Conservation (phyloP, 2,113 vertebrate species). For the Drymodes brunneopygia region DNA sequence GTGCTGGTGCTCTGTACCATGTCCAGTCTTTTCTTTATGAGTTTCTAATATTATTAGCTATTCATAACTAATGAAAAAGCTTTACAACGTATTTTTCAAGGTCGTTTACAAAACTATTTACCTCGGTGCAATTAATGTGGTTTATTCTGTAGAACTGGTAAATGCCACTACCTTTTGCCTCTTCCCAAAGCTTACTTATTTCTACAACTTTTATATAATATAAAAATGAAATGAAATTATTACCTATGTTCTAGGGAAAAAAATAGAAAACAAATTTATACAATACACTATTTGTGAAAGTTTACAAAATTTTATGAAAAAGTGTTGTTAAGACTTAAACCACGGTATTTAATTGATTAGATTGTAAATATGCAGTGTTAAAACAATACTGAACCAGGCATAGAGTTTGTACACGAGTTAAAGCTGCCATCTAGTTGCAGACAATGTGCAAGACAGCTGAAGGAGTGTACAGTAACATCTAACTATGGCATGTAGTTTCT, state of each 20-base stretch:
- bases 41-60: neutral
- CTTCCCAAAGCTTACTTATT: neutral
- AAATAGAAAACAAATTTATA: neutral
- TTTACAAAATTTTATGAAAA: neutral
- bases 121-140: neutral
- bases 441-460: neutral
- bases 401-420: neutral
- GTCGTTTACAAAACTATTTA: neutral
- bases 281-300: neutral
- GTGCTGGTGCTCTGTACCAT: neutral
- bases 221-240: neutral
- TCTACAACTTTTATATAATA: neutral
- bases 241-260: fast-evolving
- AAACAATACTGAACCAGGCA: neutral
- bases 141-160: neutral
- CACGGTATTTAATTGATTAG: neutral
- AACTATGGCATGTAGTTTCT: fast-evolving
- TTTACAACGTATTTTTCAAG: neutral
- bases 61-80: neutral
- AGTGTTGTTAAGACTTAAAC: neutral
- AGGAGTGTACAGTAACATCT: neutral
- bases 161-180: neutral
- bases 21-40: neutral
- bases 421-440: conserved; percentile 41
- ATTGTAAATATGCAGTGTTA: neutral